phyloP scores from a whole-genome alignment of 2,113 vertebrate species.

The Noctilio leporinus region DNA sequence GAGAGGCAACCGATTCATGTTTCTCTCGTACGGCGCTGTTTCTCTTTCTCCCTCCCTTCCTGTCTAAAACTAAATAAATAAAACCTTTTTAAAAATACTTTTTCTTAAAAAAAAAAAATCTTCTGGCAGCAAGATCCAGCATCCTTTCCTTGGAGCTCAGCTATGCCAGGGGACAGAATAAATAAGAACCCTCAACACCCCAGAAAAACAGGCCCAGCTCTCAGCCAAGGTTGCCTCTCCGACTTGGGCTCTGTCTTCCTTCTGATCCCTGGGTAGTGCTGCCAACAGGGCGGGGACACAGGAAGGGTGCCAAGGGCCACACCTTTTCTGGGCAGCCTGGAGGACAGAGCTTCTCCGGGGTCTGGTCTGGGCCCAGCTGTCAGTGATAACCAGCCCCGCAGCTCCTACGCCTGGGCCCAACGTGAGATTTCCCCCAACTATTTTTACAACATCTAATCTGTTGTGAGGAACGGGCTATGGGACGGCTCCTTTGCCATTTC shows the following conservation, averaged over 20 bases:
- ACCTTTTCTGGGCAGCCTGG: constrained; percentile 17
- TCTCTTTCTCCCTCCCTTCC: not conserved
- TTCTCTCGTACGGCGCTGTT: no score
- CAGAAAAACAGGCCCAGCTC: not conserved
- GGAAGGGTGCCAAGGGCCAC: not conserved
- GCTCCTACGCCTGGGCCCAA: constrained; percentile 57
- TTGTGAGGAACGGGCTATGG: not conserved
- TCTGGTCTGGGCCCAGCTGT: no score
- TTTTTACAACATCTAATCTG: constrained; percentile 58
- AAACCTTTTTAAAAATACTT: not conserved
- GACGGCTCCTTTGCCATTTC: not conserved
- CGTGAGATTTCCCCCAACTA: not conserved
- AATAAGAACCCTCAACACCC: not conserved
- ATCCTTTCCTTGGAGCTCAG: not conserved
- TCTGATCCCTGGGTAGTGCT: not conserved
- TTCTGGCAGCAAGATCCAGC: not conserved
- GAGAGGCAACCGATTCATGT: no score
- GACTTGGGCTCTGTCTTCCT: not conserved
- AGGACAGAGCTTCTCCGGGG: constrained; percentile 63
- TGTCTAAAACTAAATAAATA: not conserved
- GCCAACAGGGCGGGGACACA: not conserved
- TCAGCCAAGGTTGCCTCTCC: fast-evolving
- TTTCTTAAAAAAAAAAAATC: not conserved
- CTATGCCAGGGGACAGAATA: not conserved
- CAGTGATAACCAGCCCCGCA: constrained; percentile 55